These are phyloP conservation scores for Aphodius sticticus DNA, from an alignment of 2,888 invertebrate genomes.

Conservation along the genomic window DNA sequence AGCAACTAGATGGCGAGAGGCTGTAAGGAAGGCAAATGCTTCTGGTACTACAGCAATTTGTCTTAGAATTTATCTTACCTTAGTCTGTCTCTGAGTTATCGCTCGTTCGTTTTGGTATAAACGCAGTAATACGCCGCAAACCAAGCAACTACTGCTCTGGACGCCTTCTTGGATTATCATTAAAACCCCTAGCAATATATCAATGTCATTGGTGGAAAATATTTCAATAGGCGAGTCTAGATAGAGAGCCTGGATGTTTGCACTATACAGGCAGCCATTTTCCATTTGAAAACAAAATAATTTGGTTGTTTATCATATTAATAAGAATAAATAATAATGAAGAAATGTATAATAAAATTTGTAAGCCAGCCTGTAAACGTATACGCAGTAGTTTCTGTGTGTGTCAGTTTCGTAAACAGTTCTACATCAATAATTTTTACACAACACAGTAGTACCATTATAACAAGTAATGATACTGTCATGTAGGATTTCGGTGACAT, in stretches of 20 bases:
- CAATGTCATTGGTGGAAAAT: background rate
- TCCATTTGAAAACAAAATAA: too few relatives aligned
- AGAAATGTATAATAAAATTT: too few relatives aligned
- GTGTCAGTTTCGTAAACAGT: too few relatives aligned
- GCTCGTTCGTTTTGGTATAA: background rate
- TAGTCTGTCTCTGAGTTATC: background rate
- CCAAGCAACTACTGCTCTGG: background rate
- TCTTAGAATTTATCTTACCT: background rate
- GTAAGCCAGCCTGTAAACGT: too few relatives aligned
- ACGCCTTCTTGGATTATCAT: constrained; percentile 4
- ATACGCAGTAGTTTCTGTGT: too few relatives aligned
- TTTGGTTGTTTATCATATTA: too few relatives aligned
- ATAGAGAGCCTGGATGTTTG: background rate
- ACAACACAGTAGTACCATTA: too few relatives aligned
- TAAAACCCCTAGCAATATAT: background rate
- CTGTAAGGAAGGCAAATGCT: background rate
- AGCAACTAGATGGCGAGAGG: background rate
- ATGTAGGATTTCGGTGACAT: too few relatives aligned
- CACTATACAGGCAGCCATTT: too few relatives aligned
- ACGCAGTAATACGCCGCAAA: background rate
- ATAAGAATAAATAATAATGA: too few relatives aligned
- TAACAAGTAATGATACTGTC: too few relatives aligned
- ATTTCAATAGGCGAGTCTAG: background rate
- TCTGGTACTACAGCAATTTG: background rate
- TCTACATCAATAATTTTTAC: too few relatives aligned